Evolutionary conservation across 2,113 vertebrate species (phyloP).

Genomic region (Setophaga petechia): DNA sequence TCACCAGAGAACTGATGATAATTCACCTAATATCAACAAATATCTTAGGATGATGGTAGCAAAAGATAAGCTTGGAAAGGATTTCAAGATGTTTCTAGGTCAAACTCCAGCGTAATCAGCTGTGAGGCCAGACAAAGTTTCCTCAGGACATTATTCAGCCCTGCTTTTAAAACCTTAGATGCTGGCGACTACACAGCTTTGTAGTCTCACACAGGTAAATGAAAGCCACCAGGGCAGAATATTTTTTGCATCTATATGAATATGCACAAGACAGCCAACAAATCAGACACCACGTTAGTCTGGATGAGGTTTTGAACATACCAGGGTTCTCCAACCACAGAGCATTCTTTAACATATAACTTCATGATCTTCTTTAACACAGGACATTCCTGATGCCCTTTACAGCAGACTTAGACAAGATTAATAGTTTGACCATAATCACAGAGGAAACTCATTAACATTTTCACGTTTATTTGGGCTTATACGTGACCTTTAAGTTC

Average conservation of each 20-base stretch:
- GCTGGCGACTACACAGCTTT: not conserved
- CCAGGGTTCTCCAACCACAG: not conserved
- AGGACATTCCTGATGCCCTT: not conserved
- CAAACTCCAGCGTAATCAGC: not conserved
- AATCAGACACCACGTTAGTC: not conserved
- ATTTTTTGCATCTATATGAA: not conserved
- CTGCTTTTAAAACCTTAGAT: not conserved
- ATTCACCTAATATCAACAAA: not conserved
- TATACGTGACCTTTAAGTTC: not conserved
- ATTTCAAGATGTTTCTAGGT: not conserved
- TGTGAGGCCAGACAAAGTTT: not conserved
- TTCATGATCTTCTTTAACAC: not conserved
- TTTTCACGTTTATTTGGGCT: not conserved
- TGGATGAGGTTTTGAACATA: not conserved
- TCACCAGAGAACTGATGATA: not conserved
- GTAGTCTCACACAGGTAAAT: not conserved
- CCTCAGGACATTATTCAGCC: not conserved
- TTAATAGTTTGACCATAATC: not conserved
- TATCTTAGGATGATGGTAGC: not conserved
- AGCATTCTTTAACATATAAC: not conserved
- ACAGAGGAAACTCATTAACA: not conserved
- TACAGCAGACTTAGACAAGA: not conserved
- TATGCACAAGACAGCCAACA: not conserved
- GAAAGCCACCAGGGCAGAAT: not conserved
- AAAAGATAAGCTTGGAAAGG: not conserved